Evolutionary conservation across 2,888 invertebrate species (phyloP).

Genomic region (Pyrrhopygopsis socrates): DNA sequence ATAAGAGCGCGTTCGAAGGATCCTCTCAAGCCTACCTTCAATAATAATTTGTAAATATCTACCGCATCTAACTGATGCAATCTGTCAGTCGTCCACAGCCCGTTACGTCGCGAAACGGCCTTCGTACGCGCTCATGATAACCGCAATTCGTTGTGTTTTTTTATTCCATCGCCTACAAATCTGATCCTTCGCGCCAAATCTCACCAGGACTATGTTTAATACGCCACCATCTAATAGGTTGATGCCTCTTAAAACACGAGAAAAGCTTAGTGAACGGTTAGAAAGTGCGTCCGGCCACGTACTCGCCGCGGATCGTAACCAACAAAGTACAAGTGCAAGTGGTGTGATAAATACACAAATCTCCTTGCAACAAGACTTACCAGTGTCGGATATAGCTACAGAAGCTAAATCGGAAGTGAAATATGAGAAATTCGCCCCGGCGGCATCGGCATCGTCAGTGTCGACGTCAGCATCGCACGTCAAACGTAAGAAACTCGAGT

Average conservation of each 20-base stretch:
- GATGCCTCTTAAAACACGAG: background rate
- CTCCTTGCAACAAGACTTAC: background rate
- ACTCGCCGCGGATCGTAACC: background rate
- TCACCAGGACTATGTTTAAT: background rate
- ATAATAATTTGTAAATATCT: no score
- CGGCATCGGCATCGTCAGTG: background rate
- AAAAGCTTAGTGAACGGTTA: background rate
- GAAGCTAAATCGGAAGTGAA: background rate
- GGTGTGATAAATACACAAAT: background rate
- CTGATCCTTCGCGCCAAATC: background rate
- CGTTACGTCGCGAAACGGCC: no score
- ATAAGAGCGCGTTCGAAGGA: no score
- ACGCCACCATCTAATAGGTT: background rate
- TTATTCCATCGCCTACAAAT: background rate
- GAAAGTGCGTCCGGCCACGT: background rate
- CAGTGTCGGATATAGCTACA: background rate
- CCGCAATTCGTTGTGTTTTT: background rate
- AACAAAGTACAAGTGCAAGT: background rate
- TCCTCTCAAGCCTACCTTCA: no score
- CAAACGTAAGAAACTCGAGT: slow-evolving; percentile 28
- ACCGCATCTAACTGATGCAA: no score
- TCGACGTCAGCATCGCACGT: slow-evolving; percentile 22
- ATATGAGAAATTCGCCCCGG: background rate
- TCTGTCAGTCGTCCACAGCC: no score
- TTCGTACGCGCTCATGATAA: background rate